Base-by-base conservation (phyloP, 2,797 vertebrate genomes). In the Falco concolor region DNA sequence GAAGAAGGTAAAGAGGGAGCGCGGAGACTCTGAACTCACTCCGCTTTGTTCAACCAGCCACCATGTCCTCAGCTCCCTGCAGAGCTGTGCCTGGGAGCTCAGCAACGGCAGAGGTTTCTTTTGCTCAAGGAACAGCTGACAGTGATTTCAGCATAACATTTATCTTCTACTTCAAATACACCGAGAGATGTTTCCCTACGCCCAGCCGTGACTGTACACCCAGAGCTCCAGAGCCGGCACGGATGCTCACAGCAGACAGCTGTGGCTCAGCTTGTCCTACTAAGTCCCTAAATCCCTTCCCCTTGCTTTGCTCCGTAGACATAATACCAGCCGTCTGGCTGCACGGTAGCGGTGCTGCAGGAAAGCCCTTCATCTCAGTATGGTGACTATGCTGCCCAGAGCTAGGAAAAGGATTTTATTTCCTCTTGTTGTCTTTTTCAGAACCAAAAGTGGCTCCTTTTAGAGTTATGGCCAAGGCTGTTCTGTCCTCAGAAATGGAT, bases 401-500 rank as follows among this genome's bases (percentile, higher is more conserved):
- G 63, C 7, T 4, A 75, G 56, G 7, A 67, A 47, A 67, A 40
- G 32, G 32, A 36, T 59, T 88, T 93, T 22, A 38, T 64, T 67
- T 40, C 59, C 56, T 60, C 45, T 63, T 52, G 3, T 34, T 85
- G 19, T 83, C 24, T 91, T 67, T 93, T 97, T 79, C 97, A 99
- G 99, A 99, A 95, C 99, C 99, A 1, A 99, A 98, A 18, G 98
- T 97, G 56, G 98, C 98, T 84, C 99, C 99, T 7, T 97, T 98
- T 49, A 98, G 97, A 92, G 98, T 99, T 75, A 98, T 97, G 13
- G 98, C 99, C 95, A 98, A 98, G 6, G 98, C 98, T 1, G 95
- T 99, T 40, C 98, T 98, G 2, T 98, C 99, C 78, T 99, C 99
- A 10, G 99, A 99, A 93, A 98, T 99, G 97, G 98, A 98, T 20